phyloP scores from a whole-genome alignment of 1,140 invertebrate genomes.

The Hyposmocoma kahamanoa region DNA sequence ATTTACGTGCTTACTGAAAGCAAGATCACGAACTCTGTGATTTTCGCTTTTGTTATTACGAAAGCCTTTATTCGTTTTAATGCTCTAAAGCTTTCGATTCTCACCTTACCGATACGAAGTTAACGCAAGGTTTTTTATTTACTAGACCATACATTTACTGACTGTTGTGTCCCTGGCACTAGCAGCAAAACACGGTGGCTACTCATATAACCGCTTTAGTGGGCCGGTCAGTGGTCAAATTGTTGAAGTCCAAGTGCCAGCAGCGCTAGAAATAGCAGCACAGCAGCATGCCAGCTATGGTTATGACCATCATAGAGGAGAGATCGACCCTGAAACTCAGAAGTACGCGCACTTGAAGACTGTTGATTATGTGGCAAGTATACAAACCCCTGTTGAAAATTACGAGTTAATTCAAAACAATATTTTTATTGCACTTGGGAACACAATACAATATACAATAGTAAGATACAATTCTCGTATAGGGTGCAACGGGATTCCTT shows the following conservation, averaged over 20 bases:
- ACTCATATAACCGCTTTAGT: slow-evolving; percentile 78
- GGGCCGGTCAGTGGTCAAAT: slow-evolving; percentile 78
- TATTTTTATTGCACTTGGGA: no score
- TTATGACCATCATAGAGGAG: slow-evolving; percentile 67
- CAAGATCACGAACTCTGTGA: slow-evolving; percentile 7
- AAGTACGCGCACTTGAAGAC: slow-evolving; percentile 70
- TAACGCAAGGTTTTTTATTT: slow-evolving; percentile 19
- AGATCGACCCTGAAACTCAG: slow-evolving; percentile 65
- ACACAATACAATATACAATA: no score
- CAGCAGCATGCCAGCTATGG: slow-evolving; percentile 71
- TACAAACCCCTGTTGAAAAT: no score
- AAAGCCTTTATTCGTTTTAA: neutral
- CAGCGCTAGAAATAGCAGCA: slow-evolving; percentile 63
- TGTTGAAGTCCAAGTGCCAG: slow-evolving; percentile 66
- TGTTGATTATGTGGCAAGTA: slow-evolving; percentile 76
- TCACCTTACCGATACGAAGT: no score
- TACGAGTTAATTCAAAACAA: no score
- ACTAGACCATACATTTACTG: slow-evolving; percentile 36
- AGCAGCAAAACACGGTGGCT: slow-evolving; percentile 68
- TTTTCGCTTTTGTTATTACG: neutral
- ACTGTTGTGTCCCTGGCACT: slow-evolving; percentile 28
- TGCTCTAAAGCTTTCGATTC: neutral
- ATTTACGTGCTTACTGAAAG: slow-evolving; percentile 21
- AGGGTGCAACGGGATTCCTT: no score
- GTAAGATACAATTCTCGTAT: no score